Percentiles rank a stretch among this genome's conserved stretches.
Evolutionary conservation across 2,888 invertebrate species (phyloP).

Genomic region (Eupithecia centaureata): DNA sequence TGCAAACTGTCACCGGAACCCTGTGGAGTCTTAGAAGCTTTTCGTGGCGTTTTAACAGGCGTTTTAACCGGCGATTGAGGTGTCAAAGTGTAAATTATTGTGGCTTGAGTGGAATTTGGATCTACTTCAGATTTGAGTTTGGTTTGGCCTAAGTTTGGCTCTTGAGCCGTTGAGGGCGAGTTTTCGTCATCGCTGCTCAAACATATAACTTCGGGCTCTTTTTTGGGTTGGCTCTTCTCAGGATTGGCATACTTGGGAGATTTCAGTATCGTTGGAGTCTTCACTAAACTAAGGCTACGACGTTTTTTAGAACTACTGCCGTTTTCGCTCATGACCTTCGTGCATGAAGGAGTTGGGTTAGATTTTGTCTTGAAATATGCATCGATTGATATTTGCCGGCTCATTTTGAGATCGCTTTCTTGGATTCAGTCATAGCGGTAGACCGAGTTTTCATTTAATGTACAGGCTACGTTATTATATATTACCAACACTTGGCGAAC

Average conservation of each 20-base stretch:
- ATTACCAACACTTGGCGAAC: not conserved
- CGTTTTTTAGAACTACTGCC: slow-evolving; percentile 47
- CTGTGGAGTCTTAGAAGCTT: slow-evolving; percentile 36
- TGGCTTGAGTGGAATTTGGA: slow-evolving; percentile 29
- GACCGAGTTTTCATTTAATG: not conserved
- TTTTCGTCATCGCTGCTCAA: slow-evolving; percentile 62
- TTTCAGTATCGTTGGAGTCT: slow-evolving; percentile 47
- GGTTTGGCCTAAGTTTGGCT: slow-evolving; percentile 22
- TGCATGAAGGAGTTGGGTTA: slow-evolving; percentile 27
- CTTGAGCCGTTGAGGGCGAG: slow-evolving; percentile 22
- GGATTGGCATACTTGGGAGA: slow-evolving; percentile 42
- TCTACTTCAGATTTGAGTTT: slow-evolving; percentile 13
- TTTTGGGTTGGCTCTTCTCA: slow-evolving; percentile 27
- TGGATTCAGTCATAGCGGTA: slow-evolving; percentile 11
- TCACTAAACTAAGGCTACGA: slow-evolving; percentile 51
- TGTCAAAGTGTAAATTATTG: slow-evolving; percentile 43
- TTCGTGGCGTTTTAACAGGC: slow-evolving; percentile 42
- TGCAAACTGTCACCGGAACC: slow-evolving; percentile 37
- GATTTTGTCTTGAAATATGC: slow-evolving; percentile 34
- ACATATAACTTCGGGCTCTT: slow-evolving; percentile 46
- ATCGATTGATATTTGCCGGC: slow-evolving; percentile 50
- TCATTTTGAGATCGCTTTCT: slow-evolving; percentile 43
- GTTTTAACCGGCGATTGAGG: slow-evolving; percentile 48
- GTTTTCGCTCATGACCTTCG: slow-evolving; percentile 36
- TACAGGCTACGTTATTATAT: not conserved